Conservation (phyloP, 2,797 vertebrate genomes). For the Knipowitschia caucasica region DNA sequence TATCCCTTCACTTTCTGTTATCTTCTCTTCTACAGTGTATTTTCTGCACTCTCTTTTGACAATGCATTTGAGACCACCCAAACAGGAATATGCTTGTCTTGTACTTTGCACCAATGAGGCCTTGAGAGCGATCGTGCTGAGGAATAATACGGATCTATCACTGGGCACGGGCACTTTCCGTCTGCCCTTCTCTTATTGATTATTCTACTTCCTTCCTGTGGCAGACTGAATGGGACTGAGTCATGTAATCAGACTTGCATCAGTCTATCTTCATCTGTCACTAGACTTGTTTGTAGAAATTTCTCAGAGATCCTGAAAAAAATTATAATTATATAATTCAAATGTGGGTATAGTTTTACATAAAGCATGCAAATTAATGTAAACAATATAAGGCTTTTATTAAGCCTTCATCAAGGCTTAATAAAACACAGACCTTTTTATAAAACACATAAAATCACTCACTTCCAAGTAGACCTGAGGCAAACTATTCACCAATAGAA, state of each 20-base stretch:
- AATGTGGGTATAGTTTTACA: too few species aligned
- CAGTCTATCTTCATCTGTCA: constrained; percentile 24
- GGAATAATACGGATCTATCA: constrained; percentile 21
- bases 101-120: constrained; percentile 12
- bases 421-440: too few species aligned
- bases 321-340: not conserved
- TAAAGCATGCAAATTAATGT: too few species aligned
- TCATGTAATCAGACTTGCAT: constrained; percentile 31
- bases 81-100: constrained; percentile 7
- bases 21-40: not conserved
- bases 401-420: too few species aligned
- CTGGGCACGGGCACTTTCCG: constrained; percentile 18
- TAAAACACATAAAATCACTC: too few species aligned
- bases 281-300: constrained; percentile 21
- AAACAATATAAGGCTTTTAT: too few species aligned
- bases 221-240: constrained; percentile 10
- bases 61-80: constrained; percentile 9
- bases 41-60: not conserved
- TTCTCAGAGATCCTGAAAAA: not conserved
- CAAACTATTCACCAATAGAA: too few species aligned
- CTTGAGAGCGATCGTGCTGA: constrained; percentile 17
- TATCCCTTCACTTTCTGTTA: not conserved
- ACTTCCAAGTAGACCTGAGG: too few species aligned
- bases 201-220: constrained; percentile 25
- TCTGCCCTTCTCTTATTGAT: constrained; percentile 47